phyloP scores from a whole-genome alignment of 2,888 invertebrate genomes.

The Meganola albula region DNA sequence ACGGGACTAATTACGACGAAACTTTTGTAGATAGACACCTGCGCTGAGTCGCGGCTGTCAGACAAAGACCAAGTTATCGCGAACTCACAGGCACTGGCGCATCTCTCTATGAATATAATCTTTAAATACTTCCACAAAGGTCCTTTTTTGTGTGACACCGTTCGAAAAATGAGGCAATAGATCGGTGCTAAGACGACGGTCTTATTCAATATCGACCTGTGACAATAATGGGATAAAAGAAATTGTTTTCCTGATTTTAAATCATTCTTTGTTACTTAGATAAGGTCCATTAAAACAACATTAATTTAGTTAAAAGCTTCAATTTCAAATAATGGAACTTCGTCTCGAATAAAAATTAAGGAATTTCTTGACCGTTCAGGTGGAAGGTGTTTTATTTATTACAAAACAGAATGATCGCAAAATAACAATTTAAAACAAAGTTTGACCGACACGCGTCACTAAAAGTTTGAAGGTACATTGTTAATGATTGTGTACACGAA shows the following conservation, averaged over 20 bases:
- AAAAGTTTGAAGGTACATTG: conserved; percentile 47
- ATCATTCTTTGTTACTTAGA: conserved; percentile 34
- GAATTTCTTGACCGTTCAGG: conserved; percentile 19
- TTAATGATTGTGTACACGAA: conserved; percentile 52
- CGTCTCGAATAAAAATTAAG: conserved; percentile 17
- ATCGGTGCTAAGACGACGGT: conserved; percentile 48
- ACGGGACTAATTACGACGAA: conserved; percentile 72
- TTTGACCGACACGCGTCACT: conserved; percentile 44
- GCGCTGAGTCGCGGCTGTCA: conserved; percentile 64
- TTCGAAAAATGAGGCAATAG: conserved; percentile 39
- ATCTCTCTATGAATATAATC: conserved; percentile 42
- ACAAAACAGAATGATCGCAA: conserved; percentile 42
- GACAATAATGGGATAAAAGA: conserved; percentile 46
- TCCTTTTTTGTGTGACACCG: conserved; percentile 33
- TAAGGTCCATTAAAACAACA: conserved; percentile 34
- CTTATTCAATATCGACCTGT: conserved; percentile 57
- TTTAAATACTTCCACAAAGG: conserved; percentile 36
- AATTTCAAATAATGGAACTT: conserved; percentile 22
- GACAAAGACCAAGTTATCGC: conserved; percentile 75
- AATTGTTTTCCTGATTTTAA: conserved; percentile 43
- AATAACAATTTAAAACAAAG: conserved; percentile 48
- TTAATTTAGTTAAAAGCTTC: conserved; percentile 36
- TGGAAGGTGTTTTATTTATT: conserved; percentile 29
- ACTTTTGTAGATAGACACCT: conserved; percentile 77
- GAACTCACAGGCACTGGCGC: conserved; percentile 56